These are phyloP conservation scores for Pocillopora grandis DNA, from an alignment of 92 coral and sea anemone species.

Conservation along the genomic window DNA sequence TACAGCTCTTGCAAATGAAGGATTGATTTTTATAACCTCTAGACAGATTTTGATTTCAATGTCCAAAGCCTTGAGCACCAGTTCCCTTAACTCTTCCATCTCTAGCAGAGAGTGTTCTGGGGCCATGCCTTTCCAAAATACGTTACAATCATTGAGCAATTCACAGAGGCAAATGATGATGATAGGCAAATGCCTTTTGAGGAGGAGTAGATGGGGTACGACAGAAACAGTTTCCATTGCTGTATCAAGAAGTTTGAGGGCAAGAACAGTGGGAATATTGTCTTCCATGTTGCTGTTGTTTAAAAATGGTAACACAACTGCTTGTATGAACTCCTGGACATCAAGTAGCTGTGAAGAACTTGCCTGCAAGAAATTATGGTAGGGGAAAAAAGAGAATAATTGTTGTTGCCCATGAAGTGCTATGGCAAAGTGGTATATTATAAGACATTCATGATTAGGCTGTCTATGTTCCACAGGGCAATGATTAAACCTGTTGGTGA, in stretches of 20 bases:
- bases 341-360: conserved; percentile 23
- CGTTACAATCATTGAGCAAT: conserved; percentile 59
- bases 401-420: too few species aligned
- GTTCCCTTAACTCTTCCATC: conserved; percentile 45
- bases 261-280: conserved; percentile 32
- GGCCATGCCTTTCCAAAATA: conserved; percentile 62
- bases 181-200: conserved; percentile 53
- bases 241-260: conserved; percentile 52
- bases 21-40: conserved; percentile 34
- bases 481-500: too few species aligned
- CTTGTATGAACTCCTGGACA: conserved; percentile 30
- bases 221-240: conserved; percentile 32
- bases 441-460: too few species aligned
- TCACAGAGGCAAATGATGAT: conserved; percentile 65
- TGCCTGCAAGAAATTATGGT: not conserved
- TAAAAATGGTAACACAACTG: conserved; percentile 58
- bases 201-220: conserved; percentile 8
- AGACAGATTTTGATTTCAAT: conserved; percentile 35
- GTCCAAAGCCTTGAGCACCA: conserved; percentile 54
- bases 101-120: conserved; percentile 60
- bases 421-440: too few species aligned
- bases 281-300: conserved; percentile 44
- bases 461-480: too few species aligned
- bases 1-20: conserved; percentile 55
- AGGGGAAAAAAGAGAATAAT: not conserved